phyloP scores from a whole-genome alignment of 2,113 vertebrate species.

The Urocolius indicus region DNA sequence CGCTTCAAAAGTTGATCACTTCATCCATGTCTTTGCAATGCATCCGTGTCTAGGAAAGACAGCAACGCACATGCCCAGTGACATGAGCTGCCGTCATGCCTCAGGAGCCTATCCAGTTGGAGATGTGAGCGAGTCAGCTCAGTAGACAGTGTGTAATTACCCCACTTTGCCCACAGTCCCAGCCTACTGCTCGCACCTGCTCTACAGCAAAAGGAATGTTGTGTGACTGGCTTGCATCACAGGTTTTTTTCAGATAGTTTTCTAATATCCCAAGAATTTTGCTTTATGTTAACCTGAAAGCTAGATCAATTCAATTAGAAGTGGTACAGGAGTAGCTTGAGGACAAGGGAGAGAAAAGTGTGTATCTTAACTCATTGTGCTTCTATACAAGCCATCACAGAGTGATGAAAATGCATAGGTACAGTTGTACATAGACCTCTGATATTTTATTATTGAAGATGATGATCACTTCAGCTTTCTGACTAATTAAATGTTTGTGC shows the following conservation, averaged over 20 bases:
- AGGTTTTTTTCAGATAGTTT: not conserved
- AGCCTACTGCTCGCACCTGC: slow-evolving; percentile 38
- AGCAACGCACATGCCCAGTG: not conserved
- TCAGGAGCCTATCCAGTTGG: not conserved
- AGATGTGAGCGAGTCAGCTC: not conserved
- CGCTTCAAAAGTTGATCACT: not conserved
- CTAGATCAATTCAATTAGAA: not conserved
- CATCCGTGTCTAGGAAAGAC: not conserved
- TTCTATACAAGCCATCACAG: not conserved
- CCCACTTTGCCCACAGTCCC: not conserved
- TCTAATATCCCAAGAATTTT: not conserved
- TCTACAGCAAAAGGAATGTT: slow-evolving; percentile 41
- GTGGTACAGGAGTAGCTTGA: not conserved
- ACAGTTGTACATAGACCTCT: not conserved
- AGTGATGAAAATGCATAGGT: not conserved
- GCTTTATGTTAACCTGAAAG: not conserved
- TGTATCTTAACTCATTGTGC: rapidly evolving
- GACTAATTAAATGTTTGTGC: not conserved
- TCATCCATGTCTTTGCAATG: not conserved
- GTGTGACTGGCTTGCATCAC: slow-evolving; percentile 6
- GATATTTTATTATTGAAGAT: not conserved
- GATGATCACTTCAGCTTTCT: not conserved
- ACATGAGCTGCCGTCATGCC: not conserved
- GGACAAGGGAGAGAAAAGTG: not conserved
- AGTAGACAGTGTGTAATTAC: slow-evolving; percentile 32